Percentiles rank a stretch among this genome's conserved stretches.
Conservation (phyloP, 1,140 invertebrate genomes). For the Calephelis virginiensis region DNA sequence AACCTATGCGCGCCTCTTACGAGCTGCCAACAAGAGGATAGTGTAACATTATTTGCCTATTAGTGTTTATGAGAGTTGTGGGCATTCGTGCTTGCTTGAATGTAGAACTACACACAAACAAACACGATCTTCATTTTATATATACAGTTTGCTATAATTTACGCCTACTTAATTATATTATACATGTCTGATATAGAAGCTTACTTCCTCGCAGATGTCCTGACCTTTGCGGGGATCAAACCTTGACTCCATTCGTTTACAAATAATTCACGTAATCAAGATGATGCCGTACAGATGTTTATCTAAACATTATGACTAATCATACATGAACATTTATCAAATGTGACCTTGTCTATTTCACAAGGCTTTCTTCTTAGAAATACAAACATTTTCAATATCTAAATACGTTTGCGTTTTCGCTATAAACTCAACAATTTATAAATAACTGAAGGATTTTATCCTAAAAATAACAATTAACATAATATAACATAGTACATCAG, state of each 20-base stretch:
- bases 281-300: conserved; percentile 7
- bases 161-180: not conserved
- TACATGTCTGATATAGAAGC: not conserved
- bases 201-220: conserved; percentile 14
- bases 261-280: conserved; percentile 16
- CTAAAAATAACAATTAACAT: too few relatives aligned
- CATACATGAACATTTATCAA: conserved; percentile 7
- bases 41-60: too few relatives aligned
- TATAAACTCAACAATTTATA: too few relatives aligned
- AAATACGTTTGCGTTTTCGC: too few relatives aligned
- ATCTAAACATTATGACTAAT: conserved; percentile 2
- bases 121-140: too few relatives aligned
- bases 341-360: conserved; percentile 2
- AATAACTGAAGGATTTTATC: too few relatives aligned
- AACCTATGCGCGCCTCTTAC: too few relatives aligned
- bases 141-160: not conserved
- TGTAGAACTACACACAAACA: too few relatives aligned
- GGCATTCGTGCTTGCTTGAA: too few relatives aligned
- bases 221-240: conserved; percentile 9
- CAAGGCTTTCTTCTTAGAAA: conserved; percentile 11
- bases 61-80: too few relatives aligned
- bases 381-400: not conserved
- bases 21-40: too few relatives aligned
- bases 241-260: conserved; percentile 16
- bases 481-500: too few relatives aligned